Evolutionary conservation across 2,797 vertebrate species (phyloP), one percentile per base, ranked within the genome.

Genomic region (Steatocranus sp.): DNA sequence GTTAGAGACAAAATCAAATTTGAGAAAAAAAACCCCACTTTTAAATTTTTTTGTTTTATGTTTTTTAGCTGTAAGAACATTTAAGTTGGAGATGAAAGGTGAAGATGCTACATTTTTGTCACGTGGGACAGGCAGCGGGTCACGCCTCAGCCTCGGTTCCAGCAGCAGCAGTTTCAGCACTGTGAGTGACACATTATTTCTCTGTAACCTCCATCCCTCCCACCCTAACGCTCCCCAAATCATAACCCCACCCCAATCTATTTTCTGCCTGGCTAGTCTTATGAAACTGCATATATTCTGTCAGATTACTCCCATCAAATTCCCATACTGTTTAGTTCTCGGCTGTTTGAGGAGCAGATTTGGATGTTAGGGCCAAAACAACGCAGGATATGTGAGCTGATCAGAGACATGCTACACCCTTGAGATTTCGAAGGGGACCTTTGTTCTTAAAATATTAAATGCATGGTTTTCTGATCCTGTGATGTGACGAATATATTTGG

Each of bases 211-310:
- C 79, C 51, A 6, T 81, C 76, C 66, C 88, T 80, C 58, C 87
- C 82, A 75, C 87, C 63, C 84, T 82, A 80, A 88, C 86, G 79
- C 88, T 87, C 94, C 93, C 93, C 77, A 86, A 91, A 94, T 90
- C 91, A 70, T 84, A 86, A 68, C 87, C 86, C 25, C 75, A 86
- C 94, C 93, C 92, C 94, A 92, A 96, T 96, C 96, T 96, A 97
- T 97, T 97, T 97, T 97, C 96, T 97, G 96, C 96, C 95, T 96
- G 96, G 95, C 94, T 96, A 96, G 95, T 93, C 94, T 96, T 96
- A 96, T 96, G 96, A 96, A 97, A 96, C 92, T 95, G 96, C 96
- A 97, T 97, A 97, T 95, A 95, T 97, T 97, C 95, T 96, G 92
- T 96, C 94, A 95, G 93, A 97, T 96, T 96, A 95, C 93, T 94